Percentiles rank a stretch among this genome's conserved stretches.
Conservation (phyloP, 2,797 vertebrate genomes). For the Knipowitschia caucasica region DNA sequence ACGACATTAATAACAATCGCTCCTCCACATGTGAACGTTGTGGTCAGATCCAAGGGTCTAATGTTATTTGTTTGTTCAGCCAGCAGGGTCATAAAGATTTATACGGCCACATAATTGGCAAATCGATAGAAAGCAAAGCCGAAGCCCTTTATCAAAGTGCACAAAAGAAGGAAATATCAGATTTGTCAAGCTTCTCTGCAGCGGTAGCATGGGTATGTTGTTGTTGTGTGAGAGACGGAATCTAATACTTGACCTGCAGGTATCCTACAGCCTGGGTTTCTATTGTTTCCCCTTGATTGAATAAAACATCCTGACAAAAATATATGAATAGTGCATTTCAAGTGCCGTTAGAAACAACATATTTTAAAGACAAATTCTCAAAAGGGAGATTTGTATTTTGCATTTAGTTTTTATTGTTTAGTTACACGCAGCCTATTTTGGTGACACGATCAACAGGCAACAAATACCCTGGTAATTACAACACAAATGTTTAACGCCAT, state of each 20-base stretch:
- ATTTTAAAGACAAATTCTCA: no score
- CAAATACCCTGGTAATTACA: no score
- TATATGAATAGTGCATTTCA: no score
- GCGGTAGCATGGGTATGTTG: background rate
- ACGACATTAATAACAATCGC: constrained; percentile 22
- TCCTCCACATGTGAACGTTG: constrained; percentile 9
- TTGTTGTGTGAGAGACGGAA: background rate
- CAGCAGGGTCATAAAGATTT: constrained; percentile 20
- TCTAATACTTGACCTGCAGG: background rate
- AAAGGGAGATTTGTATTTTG: no score
- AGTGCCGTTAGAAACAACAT: no score
- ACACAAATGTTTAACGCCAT: no score
- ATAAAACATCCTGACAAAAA: no score
- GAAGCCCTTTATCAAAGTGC: constrained; percentile 6
- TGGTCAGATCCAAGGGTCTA: constrained; percentile 10
- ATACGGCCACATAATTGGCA: constrained; percentile 22
- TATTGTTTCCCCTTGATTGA: no score
- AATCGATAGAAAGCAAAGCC: constrained; percentile 24
- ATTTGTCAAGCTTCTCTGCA: background rate
- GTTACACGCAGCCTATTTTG: no score
- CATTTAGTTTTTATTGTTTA: no score
- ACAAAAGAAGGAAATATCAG: constrained; percentile 15
- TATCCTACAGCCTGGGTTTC: no score
- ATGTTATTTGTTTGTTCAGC: constrained; percentile 29
- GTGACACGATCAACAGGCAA: no score